These are phyloP conservation scores for Basileuterus tristriatus DNA, from an alignment of 2,797 vertebrate species.

Conservation along the genomic window DNA sequence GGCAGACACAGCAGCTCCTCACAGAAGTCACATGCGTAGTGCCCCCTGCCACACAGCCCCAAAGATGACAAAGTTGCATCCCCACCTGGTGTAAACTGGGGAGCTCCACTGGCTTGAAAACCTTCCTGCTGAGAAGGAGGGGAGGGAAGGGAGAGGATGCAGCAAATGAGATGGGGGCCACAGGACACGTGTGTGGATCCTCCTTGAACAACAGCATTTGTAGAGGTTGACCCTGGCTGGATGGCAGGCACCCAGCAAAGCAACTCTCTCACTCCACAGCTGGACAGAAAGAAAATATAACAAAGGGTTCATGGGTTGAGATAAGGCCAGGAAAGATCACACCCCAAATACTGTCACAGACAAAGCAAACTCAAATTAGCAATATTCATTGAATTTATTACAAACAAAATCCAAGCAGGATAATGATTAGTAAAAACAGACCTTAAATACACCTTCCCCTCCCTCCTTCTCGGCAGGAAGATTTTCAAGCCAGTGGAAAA, in stretches of 20 bases:
- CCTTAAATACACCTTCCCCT: background rate
- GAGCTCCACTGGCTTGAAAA: background rate
- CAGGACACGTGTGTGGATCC: background rate
- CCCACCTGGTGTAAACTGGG: background rate
- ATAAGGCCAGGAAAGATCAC: background rate
- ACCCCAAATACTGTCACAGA: too few relatives aligned
- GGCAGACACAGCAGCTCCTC: background rate
- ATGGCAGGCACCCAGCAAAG: background rate
- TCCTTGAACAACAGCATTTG: background rate
- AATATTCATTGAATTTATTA: background rate
- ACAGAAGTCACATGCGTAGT: background rate
- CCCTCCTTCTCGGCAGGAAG: background rate
- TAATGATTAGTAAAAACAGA: background rate
- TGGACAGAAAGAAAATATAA: background rate
- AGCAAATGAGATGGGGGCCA: background rate
- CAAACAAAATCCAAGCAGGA: background rate
- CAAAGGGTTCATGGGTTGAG: background rate
- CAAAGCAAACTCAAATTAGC: background rate
- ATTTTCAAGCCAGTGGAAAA: too few relatives aligned
- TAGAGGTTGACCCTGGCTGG: background rate
- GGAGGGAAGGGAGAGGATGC: too few relatives aligned
- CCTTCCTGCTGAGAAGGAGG: background rate
- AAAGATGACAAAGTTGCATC: background rate
- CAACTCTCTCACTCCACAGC: background rate
- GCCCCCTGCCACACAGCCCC: accelerated